A percentile compares a stretch with the other conserved stretches of the same genome.
These are phyloP conservation scores for Sylvilagus bachmani DNA, from an alignment of 2,113 vertebrate species.

Conservation along the genomic window DNA sequence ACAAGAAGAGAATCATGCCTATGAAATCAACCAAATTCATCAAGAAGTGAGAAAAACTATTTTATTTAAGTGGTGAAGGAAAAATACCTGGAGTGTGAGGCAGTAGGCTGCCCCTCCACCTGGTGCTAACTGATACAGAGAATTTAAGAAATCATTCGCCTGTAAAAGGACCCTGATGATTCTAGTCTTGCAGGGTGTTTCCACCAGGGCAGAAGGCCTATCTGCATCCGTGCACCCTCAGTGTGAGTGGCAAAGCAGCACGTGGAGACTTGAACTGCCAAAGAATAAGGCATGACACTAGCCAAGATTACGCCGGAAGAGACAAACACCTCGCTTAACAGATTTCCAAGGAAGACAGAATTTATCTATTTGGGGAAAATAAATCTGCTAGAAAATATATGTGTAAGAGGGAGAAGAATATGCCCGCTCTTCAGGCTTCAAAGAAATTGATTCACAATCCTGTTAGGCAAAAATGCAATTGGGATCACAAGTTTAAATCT, in stretches of 20 bases:
- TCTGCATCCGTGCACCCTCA: neutral
- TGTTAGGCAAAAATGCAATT: slow-evolving; percentile 6
- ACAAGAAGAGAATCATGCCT: neutral
- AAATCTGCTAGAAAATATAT: slow-evolving; percentile 59
- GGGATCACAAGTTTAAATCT: slow-evolving; percentile 23
- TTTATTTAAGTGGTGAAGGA: neutral
- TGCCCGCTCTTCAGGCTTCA: slow-evolving; percentile 31
- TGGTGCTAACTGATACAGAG: neutral
- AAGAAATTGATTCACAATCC: slow-evolving; percentile 53
- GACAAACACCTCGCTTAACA: slow-evolving; percentile 26
- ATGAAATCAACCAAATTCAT: neutral
- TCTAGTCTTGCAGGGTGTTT: neutral
- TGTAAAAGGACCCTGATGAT: neutral
- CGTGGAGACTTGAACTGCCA: neutral
- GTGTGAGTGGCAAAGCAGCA: neutral
- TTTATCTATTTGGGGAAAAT: slow-evolving; percentile 63
- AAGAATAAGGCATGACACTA: neutral
- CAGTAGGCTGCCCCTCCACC: rapidly evolving
- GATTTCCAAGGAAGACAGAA: slow-evolving; percentile 49
- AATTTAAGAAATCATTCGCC: neutral
- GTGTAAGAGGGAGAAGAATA: slow-evolving; percentile 30
- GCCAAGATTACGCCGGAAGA: neutral
- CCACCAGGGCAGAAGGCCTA: neutral
- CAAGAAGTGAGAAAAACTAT: neutral
- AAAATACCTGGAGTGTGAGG: neutral